Evolutionary conservation across 1,140 invertebrate genomes (phyloP).

Genomic region (Lepidurus couesii): DNA sequence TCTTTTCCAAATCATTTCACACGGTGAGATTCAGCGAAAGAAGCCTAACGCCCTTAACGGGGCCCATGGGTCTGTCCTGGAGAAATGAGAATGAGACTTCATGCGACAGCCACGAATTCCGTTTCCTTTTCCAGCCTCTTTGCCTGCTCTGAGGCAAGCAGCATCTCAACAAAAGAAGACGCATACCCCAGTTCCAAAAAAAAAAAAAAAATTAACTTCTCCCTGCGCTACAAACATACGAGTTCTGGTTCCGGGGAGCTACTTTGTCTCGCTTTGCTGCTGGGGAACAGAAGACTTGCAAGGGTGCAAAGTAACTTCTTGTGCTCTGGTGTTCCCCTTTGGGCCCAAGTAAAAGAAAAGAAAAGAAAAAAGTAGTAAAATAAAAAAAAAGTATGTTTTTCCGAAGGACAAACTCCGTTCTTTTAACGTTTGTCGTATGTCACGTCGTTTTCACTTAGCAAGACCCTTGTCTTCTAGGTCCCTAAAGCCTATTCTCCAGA

Average conservation of each 20-base stretch:
- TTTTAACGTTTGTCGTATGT: conserved; percentile 22
- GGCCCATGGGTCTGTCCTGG: conserved; percentile 13
- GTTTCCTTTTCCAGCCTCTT: conserved; percentile 1
- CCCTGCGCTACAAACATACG: background rate
- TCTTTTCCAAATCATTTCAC: conserved; percentile 13
- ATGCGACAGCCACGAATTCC: conserved; percentile 20
- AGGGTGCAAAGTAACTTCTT: conserved; percentile 22
- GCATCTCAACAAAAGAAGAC: conserved; percentile 1
- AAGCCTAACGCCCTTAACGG: conserved; percentile 15
- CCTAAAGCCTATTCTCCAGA: conserved; percentile 21
- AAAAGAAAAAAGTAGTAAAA: too few species aligned
- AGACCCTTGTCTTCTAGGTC: conserved; percentile 12
- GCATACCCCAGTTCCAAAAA: background rate
- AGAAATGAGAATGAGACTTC: conserved; percentile 22
- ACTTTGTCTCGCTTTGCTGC: conserved; percentile 21
- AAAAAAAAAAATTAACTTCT: background rate
- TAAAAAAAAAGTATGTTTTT: background rate
- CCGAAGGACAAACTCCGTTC: background rate
- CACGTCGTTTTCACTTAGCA: conserved; percentile 17
- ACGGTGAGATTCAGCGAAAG: conserved; percentile 1
- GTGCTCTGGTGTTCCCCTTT: background rate
- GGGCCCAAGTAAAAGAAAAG: background rate
- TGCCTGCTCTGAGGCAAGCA: background rate
- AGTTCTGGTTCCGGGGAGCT: conserved; percentile 17
- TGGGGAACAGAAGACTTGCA: conserved; percentile 15